A percentile compares a stretch with the other conserved stretches of the same genome.
These are phyloP conservation scores for Slavum lentiscoides DNA, from an alignment of 2,888 invertebrate genomes.

Conservation along the genomic window DNA sequence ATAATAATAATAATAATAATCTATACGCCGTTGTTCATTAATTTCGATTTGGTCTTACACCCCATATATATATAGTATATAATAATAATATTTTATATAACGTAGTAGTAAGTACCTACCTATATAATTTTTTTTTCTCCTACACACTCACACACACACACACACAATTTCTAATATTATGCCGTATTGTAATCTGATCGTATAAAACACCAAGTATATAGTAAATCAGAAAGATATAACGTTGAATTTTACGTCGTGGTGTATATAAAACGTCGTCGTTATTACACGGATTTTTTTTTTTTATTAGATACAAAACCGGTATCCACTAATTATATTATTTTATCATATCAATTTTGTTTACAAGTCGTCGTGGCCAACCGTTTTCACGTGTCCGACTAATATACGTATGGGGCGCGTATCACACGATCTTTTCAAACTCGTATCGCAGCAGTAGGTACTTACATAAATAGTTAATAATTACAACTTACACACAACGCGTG, in stretches of 20 bases:
- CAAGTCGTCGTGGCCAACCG: not conserved
- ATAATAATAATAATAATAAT: too few relatives aligned
- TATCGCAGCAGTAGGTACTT: not conserved
- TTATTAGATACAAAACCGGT: constrained; percentile 33
- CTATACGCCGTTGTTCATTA: not conserved
- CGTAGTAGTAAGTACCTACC: too few relatives aligned
- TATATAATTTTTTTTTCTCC: not conserved
- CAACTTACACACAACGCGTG: too few relatives aligned
- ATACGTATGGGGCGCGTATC: not conserved
- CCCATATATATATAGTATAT: too few relatives aligned
- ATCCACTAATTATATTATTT: not conserved
- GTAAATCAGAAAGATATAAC: constrained; percentile 19
- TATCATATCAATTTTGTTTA: constrained; percentile 21
- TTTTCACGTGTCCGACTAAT: not conserved
- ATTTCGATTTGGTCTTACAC: not conserved
- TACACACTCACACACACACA: not conserved
- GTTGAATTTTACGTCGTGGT: not conserved
- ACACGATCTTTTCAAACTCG: not conserved
- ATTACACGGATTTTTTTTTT: constrained; percentile 16
- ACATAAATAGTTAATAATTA: too few relatives aligned
- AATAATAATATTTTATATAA: too few relatives aligned
- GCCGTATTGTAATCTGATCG: not conserved
- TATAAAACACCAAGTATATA: not conserved
- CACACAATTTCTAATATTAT: constrained; percentile 10
- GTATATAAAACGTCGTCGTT: constrained; percentile 5